phyloP scores from a whole-genome alignment of 2,888 invertebrate species.

The Netelia virgata region DNA sequence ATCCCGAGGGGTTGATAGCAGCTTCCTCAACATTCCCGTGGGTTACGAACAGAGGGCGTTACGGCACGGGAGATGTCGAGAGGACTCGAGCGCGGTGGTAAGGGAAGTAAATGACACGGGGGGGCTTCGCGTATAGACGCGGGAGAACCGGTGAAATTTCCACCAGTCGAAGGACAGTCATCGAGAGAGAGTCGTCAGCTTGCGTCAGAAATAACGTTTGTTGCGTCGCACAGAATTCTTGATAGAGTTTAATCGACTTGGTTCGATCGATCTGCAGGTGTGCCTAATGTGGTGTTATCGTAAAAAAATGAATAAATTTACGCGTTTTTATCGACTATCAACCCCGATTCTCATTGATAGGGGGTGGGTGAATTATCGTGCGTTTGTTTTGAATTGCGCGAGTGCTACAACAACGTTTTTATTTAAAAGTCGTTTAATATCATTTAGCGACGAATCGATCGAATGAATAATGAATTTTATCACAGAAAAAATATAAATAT shows the following conservation, averaged over 20 bases:
- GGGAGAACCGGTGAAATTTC: slow-evolving; percentile 58
- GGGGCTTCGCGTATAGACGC: slow-evolving; percentile 24
- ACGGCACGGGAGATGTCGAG: not conserved
- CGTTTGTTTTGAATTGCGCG: not conserved
- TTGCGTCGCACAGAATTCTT: slow-evolving; percentile 1
- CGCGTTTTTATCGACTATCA: not conserved
- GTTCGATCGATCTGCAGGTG: slow-evolving; percentile 8
- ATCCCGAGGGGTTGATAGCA: slow-evolving; percentile 12
- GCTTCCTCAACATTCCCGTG: slow-evolving; percentile 39
- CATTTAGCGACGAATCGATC: too few species aligned
- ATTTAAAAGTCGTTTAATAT: too few species aligned
- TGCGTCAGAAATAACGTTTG: slow-evolving; percentile 20
- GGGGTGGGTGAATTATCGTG: not conserved
- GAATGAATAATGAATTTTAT: too few species aligned
- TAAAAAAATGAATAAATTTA: not conserved
- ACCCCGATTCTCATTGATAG: too few species aligned
- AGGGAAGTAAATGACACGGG: slow-evolving; percentile 30
- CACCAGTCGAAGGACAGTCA: slow-evolving; percentile 52
- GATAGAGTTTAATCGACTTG: not conserved
- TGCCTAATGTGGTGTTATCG: not conserved
- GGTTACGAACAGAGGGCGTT: slow-evolving; percentile 46
- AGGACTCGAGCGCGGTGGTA: not conserved
- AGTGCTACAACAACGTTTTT: not conserved
- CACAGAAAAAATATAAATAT: too few species aligned
- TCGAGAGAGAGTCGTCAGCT: slow-evolving; percentile 21